These are phyloP conservation scores for Petrolisthes manimaculis DNA, from an alignment of 2,888 invertebrate species.

Conservation along the genomic window DNA sequence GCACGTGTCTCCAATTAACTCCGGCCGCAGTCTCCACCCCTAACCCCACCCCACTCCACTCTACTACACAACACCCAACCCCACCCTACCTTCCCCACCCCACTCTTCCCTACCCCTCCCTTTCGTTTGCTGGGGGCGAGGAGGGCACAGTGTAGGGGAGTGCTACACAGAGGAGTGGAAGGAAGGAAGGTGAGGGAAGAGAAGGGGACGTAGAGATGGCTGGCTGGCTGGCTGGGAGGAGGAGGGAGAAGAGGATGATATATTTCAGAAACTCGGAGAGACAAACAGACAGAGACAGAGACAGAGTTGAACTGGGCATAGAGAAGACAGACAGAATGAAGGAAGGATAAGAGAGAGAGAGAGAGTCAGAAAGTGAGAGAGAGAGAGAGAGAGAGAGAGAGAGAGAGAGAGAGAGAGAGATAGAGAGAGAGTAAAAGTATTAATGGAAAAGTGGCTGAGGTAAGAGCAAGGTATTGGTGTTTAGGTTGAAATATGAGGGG, in stretches of 20 bases:
- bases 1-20: not conserved
- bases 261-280: not conserved
- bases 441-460: not conserved
- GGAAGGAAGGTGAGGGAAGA: not conserved
- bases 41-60: too few species aligned
- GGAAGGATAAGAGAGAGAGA: too few species aligned
- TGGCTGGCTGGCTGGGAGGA: too few species aligned
- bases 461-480: not conserved
- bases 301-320: too few species aligned
- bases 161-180: too few species aligned
- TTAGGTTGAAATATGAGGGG: too few species aligned
- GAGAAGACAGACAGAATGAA: too few species aligned
- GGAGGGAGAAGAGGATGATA: not conserved
- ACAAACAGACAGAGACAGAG: not conserved
- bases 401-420: not conserved
- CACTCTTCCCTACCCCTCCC: too few species aligned
- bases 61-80: not conserved
- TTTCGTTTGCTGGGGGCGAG: too few species aligned
- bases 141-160: too few species aligned
- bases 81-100: not conserved
- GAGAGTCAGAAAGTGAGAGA: not conserved
- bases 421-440: not conserved
- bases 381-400: not conserved
- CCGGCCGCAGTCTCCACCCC: not conserved
- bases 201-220: too few species aligned